Base-by-base conservation (phyloP, 1,140 invertebrate genomes). In the Euwallacea fornicatus region DNA sequence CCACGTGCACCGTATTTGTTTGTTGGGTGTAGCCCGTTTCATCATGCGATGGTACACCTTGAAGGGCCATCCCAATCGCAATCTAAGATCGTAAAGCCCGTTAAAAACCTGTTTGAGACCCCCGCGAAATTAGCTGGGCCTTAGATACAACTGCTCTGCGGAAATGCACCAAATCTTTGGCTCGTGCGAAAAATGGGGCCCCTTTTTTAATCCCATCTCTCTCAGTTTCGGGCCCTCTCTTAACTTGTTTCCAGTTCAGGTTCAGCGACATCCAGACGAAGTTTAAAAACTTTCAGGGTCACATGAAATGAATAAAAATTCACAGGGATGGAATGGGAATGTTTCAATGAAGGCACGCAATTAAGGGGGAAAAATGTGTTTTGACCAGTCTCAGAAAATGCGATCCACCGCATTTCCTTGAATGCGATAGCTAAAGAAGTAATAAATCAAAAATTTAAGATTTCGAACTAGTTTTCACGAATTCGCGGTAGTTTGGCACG, bases 161-260 rank as follows among this genome's bases (percentile, higher is more conserved):
- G 65, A 67, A 67, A 67, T 67, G 65, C 65, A 67, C 44, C 65
- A 56, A 33, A 67, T 67, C 65, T 67, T 42, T 67, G 65, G 65
- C 65, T 67, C 65, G 65, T 67, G 65, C 65, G 46, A 65, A 53
- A 44, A 65, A 65, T 44, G 44, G 41, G 47, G 15, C 61, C 61
- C 50, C 50, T 55, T 65, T 50, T 15, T 42, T 42, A 43, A 50
- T 46, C 41, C 58, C 46, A 47, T 64, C 61, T 21, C 42, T 61
- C 33, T 43, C 42, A 15, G n/a, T 58, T 21, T 58, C n/a, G n/a
- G 9, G 10, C n/a, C 42, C 42, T 61, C 59, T 10, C 7, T 10
- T 50, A 50, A 10, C 46, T 50, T 50, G 9, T 50, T 61, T 61
- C 11, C 59, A 11, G 2, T 41, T 43, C 55, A 13, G 10, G 55